Percentiles rank a stretch among this genome's conserved stretches.
phyloP scores from a whole-genome alignment of 2,888 invertebrate species.

The Philonicus albiceps region DNA sequence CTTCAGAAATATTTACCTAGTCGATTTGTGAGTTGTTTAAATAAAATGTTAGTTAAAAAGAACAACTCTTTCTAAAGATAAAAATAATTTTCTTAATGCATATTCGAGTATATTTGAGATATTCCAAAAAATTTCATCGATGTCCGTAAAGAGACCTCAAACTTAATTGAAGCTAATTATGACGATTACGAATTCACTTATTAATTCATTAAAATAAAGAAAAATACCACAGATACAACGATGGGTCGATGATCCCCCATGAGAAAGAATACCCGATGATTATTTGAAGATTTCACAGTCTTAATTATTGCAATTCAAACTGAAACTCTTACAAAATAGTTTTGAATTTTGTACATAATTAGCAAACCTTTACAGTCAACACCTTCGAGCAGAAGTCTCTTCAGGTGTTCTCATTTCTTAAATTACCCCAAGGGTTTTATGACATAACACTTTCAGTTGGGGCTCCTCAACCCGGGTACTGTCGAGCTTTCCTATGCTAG shows the following conservation, averaged over 20 bases:
- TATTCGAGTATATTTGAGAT: too few species aligned
- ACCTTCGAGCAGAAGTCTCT: neutral
- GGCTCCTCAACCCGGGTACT: neutral
- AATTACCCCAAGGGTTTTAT: constrained; percentile 11
- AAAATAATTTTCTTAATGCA: too few species aligned
- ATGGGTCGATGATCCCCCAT: neutral
- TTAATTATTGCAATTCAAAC: neutral
- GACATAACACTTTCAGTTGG: constrained; percentile 2
- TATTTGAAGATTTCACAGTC: neutral
- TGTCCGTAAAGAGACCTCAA: too few species aligned
- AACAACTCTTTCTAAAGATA: too few species aligned
- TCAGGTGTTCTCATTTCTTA: constrained; percentile 16
- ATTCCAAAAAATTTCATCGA: too few species aligned
- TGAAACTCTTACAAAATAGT: neutral
- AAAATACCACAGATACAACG: neutral
- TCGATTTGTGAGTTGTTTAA: too few species aligned
- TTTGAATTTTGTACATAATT: neutral
- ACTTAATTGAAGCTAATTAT: too few species aligned
- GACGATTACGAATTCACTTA: too few species aligned
- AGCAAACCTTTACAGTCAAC: neutral
- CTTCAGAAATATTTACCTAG: too few species aligned
- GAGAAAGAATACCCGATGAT: neutral
- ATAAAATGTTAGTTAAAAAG: too few species aligned
- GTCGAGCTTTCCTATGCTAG: neutral
- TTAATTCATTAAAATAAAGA: too few species aligned